Evolutionary conservation across 2,888 invertebrate genomes (phyloP).

Genomic region (Isotomurus palustris): DNA sequence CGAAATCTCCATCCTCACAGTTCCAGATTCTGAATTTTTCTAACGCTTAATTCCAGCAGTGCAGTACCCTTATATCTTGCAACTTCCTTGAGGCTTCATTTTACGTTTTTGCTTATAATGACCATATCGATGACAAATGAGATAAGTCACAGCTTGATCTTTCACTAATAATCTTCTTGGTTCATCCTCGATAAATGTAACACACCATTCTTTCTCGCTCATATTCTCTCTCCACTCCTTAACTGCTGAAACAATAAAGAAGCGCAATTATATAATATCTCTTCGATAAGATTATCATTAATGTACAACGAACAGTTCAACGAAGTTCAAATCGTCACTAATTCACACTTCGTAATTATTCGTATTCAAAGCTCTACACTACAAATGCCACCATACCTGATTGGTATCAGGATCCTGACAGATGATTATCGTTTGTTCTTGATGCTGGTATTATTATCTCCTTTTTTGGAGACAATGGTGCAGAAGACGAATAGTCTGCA

Average conservation of each 20-base stretch:
- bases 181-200: conserved; percentile 45
- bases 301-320: too few relatives aligned
- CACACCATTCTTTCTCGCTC: conserved; percentile 43
- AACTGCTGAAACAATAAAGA: conserved; percentile 33
- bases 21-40: conserved; percentile 36
- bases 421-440: conserved; percentile 6
- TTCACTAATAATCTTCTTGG: conserved; percentile 42
- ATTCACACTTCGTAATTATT: too few relatives aligned
- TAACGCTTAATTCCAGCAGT: conserved; percentile 44
- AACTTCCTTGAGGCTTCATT: conserved; percentile 46
- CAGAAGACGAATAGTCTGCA: neutral
- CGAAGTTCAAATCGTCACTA: too few relatives aligned
- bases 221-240: conserved; percentile 41
- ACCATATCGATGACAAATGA: conserved; percentile 44
- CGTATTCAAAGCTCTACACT: neutral
- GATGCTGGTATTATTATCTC: neutral
- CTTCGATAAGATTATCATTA: neutral
- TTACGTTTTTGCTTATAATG: conserved; percentile 44
- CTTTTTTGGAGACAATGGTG: neutral
- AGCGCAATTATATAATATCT: neutral
- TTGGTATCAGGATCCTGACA: conserved; percentile 2
- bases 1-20: conserved; percentile 40
- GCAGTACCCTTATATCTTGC: conserved; percentile 45
- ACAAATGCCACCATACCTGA: neutral
- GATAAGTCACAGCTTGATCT: conserved; percentile 43